Evolutionary conservation across 2,113 vertebrate species (phyloP).

Genomic region (Pelecanus crispus): DNA sequence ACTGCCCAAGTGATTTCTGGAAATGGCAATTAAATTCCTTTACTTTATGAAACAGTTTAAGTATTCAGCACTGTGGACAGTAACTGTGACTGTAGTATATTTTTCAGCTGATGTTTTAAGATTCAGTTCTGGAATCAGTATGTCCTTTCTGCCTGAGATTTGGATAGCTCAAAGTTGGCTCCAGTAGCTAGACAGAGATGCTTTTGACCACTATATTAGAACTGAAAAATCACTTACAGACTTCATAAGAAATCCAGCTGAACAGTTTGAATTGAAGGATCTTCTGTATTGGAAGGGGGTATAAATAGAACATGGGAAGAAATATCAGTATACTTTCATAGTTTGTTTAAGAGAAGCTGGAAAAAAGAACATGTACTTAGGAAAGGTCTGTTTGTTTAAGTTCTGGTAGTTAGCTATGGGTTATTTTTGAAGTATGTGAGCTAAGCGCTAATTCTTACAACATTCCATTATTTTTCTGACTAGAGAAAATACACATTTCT

Average conservation of each 20-base stretch:
- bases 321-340: background rate
- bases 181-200: background rate
- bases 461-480: constrained; percentile 17
- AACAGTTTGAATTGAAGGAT: background rate
- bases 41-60: constrained; percentile 4
- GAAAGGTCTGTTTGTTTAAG: background rate
- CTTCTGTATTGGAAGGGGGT: background rate
- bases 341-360: background rate
- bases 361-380: background rate
- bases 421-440: background rate
- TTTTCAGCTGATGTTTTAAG: constrained; percentile 5
- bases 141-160: constrained; percentile 1
- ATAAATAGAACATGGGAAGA: background rate
- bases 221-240: background rate
- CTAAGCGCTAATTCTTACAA: background rate
- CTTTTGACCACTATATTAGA: constrained; percentile 29
- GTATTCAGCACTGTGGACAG: constrained; percentile 63
- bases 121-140: constrained; percentile 15
- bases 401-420: background rate
- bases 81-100: constrained; percentile 17
- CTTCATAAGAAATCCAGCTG: background rate
- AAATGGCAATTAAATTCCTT: constrained; percentile 51
- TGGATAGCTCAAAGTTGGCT: background rate
- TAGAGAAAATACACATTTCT: constrained; percentile 95
- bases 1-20: constrained; percentile 51